Percentiles rank a stretch among this genome's conserved stretches.
These are phyloP conservation scores for Mesocricetus auratus DNA, from an alignment of 2,113 vertebrate genomes.

Conservation along the genomic window DNA sequence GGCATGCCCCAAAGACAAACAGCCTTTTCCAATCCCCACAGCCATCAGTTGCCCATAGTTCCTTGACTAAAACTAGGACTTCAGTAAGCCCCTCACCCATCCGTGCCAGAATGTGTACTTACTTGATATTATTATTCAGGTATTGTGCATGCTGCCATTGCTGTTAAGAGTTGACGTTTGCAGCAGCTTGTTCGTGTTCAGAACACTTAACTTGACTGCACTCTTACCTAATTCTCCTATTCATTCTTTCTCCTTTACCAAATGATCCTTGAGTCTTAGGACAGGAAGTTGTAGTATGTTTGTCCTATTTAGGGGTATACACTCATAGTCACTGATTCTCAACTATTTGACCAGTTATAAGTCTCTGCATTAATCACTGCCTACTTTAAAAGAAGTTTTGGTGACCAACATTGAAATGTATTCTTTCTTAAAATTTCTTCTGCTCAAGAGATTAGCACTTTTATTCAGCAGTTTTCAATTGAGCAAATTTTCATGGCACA, in stretches of 20 bases:
- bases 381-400: background rate
- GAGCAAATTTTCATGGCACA: background rate
- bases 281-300: background rate
- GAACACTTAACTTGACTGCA: background rate
- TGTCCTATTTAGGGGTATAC: too few relatives aligned
- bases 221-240: background rate
- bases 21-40: background rate
- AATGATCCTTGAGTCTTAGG: background rate
- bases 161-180: background rate
- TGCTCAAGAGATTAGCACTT: background rate
- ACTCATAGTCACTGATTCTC: background rate
- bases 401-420: background rate
- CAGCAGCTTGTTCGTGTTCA: too few relatives aligned
- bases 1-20: background rate
- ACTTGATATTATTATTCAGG: background rate
- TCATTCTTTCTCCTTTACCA: background rate
- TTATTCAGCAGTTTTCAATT: background rate
- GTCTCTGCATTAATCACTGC: background rate
- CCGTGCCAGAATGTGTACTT: background rate
- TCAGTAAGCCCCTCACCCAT: background rate
- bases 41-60: background rate
- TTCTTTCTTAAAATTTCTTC: background rate
- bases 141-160: background rate
- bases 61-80: background rate
- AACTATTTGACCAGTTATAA: background rate